Conservation (phyloP, 2,888 invertebrate genomes). For the Oscheius myriophilus region DNA sequence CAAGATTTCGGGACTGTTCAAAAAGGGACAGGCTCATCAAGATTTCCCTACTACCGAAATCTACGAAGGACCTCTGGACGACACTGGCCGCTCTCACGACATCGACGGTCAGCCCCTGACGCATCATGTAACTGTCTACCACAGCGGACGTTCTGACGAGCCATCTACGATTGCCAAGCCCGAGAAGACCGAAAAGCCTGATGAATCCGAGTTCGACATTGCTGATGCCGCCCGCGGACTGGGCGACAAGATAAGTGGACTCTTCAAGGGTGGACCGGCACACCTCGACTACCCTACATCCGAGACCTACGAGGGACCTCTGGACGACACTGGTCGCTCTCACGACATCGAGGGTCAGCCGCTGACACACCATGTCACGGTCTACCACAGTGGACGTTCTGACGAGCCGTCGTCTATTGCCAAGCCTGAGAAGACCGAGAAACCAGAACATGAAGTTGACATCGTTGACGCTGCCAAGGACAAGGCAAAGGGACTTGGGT, state of each 20-base stretch:
- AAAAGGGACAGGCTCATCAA: conserved; percentile 1
- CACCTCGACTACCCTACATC: conserved; percentile 40
- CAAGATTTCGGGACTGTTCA: conserved; percentile 34
- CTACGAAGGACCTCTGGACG: conserved; percentile 41
- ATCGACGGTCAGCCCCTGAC: conserved; percentile 36
- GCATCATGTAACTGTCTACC: conserved; percentile 39
- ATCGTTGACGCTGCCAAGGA: conserved; percentile 31
- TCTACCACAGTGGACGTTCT: conserved; percentile 39
- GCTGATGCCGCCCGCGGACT: conserved; percentile 35
- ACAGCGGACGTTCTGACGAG: conserved; percentile 36
- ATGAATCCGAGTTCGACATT: conserved; percentile 19
- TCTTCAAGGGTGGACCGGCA: conserved; percentile 31
- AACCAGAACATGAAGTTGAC: conserved; percentile 14
- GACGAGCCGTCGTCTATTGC: conserved; percentile 35
- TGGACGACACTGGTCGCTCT: conserved; percentile 30
- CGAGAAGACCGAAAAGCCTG: not conserved
- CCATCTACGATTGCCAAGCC: conserved; percentile 6
- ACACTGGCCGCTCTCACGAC: conserved; percentile 23
- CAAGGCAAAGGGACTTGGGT: conserved; percentile 40
- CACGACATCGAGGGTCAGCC: conserved; percentile 36
- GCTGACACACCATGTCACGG: conserved; percentile 37
- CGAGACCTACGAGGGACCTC: conserved; percentile 38
- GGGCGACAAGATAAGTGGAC: conserved; percentile 34
- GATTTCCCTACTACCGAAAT: conserved; percentile 9
- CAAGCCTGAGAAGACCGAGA: conserved; percentile 26